Evolutionary conservation across 2,797 vertebrate species (phyloP), one percentile per base, ranked within the genome.

Genomic region (Natrix natrix): DNA sequence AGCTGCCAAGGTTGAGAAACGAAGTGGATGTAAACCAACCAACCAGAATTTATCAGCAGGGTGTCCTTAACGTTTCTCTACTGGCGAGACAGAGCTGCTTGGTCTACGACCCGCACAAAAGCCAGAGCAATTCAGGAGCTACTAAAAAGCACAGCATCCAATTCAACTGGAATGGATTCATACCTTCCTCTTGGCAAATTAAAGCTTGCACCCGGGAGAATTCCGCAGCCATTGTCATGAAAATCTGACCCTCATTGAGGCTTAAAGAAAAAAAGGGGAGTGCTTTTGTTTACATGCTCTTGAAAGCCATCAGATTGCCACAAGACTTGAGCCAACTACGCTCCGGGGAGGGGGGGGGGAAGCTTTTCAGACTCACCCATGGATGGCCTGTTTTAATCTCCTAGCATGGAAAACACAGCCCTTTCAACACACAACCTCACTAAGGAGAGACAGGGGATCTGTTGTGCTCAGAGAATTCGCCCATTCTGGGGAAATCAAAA

Each of bases 381-480:
- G 96, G 97, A 96, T 98, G 98, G 95, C 97, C 97, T 97, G 98
- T 98, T 97, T 98, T 98, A 98, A 98, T 98, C 98, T 98, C 96
- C 95, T 91, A 95, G 96, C 96, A 96, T 96, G 97, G 97, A 97
- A 98, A 98, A 97, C 96, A 97, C 97, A 98, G 97, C 97, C 97
- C 98, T 97, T 97, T 97, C 98, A 97, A 96, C 96, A 97, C 96
- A 92, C 96, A 96, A 97, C 97, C 96, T 96, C 95, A 97, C 96
- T 96, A 96, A 97, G 94, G 93, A 95, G 97, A 97, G 98, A 98
- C 98, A 97, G 98, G 97, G 97, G 96, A 96, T 97, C 98, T 97
- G 97, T 98, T 98, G 98, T 98, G 97, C 97, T 95, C 97, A 1
- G 66, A 95, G 98, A 97, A 98, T 98, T 98, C 98, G 98, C 98